Conservation (phyloP, 2,113 vertebrate genomes). For the Illadopsis cleaveri region DNA sequence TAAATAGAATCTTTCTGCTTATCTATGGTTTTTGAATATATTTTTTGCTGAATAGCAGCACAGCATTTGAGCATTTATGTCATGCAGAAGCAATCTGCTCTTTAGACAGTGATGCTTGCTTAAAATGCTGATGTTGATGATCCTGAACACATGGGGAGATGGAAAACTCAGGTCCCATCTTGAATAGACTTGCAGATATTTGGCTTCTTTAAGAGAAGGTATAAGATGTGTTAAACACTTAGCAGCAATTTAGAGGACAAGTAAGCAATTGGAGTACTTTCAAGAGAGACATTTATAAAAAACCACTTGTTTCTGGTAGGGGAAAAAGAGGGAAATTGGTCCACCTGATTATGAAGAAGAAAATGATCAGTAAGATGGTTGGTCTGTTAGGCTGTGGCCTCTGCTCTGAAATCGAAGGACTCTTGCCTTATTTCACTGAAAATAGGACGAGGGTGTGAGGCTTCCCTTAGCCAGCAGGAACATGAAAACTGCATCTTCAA, state of each 20-base stretch:
- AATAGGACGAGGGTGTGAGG: neutral
- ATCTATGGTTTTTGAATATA: neutral
- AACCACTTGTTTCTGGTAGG: neutral
- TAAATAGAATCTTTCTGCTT: neutral
- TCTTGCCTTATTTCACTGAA: neutral
- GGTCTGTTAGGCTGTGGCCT: neutral
- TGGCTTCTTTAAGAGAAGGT: neutral
- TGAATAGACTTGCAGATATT: neutral
- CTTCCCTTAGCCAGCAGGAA: conserved; percentile 25
- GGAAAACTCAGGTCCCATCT: neutral
- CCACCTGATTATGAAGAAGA: neutral
- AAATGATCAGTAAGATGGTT: neutral
- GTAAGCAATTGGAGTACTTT: neutral
- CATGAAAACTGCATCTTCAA: neutral
- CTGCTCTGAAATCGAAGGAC: neutral
- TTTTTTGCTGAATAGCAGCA: neutral
- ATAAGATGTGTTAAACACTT: neutral
- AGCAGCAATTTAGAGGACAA: neutral
- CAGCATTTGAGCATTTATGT: neutral
- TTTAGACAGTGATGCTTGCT: conserved; percentile 14
- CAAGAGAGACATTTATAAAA: neutral
- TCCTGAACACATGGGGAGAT: neutral
- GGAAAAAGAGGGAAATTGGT: neutral
- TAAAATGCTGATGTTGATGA: neutral
- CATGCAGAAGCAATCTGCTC: neutral